Conservation (phyloP, 2,797 vertebrate species). For the Microtus agrestis region DNA sequence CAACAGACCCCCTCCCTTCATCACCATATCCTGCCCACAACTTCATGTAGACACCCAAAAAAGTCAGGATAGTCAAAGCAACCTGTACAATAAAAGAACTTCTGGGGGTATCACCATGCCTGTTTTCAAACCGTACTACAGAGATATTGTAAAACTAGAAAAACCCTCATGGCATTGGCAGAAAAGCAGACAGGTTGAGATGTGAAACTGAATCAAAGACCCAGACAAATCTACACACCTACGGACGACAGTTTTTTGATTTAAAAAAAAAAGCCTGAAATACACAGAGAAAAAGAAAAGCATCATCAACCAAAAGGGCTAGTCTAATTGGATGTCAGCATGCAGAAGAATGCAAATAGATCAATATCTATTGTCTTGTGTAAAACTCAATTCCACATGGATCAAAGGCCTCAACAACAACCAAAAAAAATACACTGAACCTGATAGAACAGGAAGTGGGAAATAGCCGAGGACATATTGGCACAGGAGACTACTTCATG, state of each 20-base stretch:
- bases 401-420: background rate
- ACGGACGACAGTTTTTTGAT: background rate
- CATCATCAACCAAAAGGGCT: background rate
- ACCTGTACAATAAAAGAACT: background rate
- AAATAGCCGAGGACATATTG: background rate
- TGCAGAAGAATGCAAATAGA: background rate
- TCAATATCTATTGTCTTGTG: background rate
- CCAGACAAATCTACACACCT: background rate
- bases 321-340: background rate
- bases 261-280: background rate
- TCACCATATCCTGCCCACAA: background rate
- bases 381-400: background rate
- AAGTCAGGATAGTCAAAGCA: background rate
- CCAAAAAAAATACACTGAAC: background rate
- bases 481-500: background rate
- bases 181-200: too few species aligned
- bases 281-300: background rate
- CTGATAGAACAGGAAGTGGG: background rate
- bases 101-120: background rate
- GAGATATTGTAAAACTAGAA: background rate
- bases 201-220: background rate
- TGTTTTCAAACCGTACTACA: background rate
- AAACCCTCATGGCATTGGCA: too few species aligned
- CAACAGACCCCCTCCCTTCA: background rate
- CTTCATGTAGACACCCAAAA: background rate